A percentile compares a stretch with the other conserved stretches of the same genome.
phyloP scores from a whole-genome alignment of 2,113 vertebrate species.

The Otolemur garnettii region DNA sequence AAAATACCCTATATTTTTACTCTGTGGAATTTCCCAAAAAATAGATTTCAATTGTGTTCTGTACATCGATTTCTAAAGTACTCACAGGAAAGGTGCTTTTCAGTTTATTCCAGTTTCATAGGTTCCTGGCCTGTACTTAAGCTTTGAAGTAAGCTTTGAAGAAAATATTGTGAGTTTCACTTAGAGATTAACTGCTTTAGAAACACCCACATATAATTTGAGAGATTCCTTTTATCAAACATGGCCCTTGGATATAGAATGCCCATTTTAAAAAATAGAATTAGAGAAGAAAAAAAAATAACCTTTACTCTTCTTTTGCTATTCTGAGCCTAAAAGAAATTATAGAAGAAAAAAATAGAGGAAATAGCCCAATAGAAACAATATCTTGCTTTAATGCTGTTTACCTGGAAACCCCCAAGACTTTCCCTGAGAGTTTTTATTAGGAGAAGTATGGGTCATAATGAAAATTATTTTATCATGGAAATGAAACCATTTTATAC shows the following conservation, averaged over 20 bases:
- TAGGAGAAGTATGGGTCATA: conserved; percentile 65
- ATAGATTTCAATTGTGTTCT: conserved; percentile 56
- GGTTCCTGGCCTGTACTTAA: background rate
- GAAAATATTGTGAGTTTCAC: conserved; percentile 53
- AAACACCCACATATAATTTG: conserved; percentile 11
- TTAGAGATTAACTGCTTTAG: conserved; percentile 58
- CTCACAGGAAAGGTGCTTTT: conserved; percentile 63
- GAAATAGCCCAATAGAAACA: conserved; percentile 43
- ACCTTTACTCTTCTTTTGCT: background rate
- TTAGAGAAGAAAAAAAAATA: background rate
- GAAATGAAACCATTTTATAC: conserved; percentile 60
- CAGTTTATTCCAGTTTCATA: conserved; percentile 55
- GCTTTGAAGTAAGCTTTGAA: conserved; percentile 52
- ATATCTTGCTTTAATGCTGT: conserved; percentile 20
- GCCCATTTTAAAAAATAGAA: conserved; percentile 29
- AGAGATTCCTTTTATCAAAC: background rate
- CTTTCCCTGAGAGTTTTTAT: conserved; percentile 61
- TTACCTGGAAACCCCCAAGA: conserved; percentile 76
- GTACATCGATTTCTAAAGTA: conserved; percentile 58
- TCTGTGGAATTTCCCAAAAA: conserved; percentile 74
- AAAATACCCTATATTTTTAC: conserved; percentile 45
- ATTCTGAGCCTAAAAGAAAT: conserved; percentile 57
- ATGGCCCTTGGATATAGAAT: conserved; percentile 29
- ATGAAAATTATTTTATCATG: conserved; percentile 63
- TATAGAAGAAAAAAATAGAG: background rate